Conservation (phyloP, 2,113 vertebrate genomes). For the Caloenas nicobarica region DNA sequence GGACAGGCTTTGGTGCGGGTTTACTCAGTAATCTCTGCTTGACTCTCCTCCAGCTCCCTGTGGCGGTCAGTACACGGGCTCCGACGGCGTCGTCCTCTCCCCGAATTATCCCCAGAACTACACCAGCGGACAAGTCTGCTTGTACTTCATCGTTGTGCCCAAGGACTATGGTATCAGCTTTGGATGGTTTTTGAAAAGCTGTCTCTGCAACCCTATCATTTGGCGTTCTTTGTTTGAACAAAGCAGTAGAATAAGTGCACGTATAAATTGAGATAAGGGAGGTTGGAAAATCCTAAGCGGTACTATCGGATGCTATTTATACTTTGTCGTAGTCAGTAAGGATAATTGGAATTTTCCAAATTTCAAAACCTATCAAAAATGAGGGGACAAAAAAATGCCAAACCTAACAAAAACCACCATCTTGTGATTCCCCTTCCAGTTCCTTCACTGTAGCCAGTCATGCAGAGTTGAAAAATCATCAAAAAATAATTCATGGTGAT, state of each 20-base stretch:
- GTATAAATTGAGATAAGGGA: not conserved
- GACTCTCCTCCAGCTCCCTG: constrained; percentile 84
- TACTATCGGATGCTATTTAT: not conserved
- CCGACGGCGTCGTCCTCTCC: constrained; percentile 93
- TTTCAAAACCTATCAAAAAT: not conserved
- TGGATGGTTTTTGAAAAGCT: not conserved
- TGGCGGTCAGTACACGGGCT: constrained; percentile 91
- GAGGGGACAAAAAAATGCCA: too few species aligned
- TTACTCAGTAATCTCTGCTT: not conserved
- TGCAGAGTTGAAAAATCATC: not conserved
- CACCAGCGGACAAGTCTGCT: constrained; percentile 87
- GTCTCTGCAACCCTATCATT: rapidly evolving
- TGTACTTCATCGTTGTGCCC: constrained; percentile 91
- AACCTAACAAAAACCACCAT: not conserved
- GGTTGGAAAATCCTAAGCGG: rapidly evolving
- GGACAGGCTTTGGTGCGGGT: not conserved
- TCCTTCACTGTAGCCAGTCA: not conserved
- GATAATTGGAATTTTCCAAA: not conserved
- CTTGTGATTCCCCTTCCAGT: not conserved
- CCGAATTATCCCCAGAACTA: constrained; percentile 97
- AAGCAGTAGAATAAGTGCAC: not conserved
- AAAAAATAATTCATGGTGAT: not conserved
- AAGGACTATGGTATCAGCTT: constrained; percentile 88
- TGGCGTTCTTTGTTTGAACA: not conserved
- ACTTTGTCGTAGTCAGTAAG: not conserved